Percentiles rank a stretch among this genome's conserved stretches.
Evolutionary conservation across 2,797 vertebrate genomes (phyloP).

Genomic region (Limnodromus scolopaceus): DNA sequence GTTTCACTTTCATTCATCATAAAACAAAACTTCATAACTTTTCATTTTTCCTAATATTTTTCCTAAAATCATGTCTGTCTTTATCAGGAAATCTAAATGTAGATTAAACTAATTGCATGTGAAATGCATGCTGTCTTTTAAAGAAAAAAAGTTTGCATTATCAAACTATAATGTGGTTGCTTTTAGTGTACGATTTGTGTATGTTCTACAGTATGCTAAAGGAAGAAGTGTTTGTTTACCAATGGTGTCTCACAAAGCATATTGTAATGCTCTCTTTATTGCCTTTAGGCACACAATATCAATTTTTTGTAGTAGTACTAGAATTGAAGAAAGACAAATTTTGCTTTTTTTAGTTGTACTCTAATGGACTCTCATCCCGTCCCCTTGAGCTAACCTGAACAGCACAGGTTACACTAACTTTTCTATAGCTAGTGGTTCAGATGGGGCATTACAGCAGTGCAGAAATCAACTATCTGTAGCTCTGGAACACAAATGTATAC

Average conservation of each 20-base stretch:
- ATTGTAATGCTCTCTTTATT: neutral
- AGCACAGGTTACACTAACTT: rapidly evolving
- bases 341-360: neutral
- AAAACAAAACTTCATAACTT: neutral
- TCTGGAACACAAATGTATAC: neutral
- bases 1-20: neutral
- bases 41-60: neutral
- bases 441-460: rapidly evolving
- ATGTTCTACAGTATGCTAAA: neutral
- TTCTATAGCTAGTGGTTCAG: neutral
- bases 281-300: neutral
- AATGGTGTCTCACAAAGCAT: rapidly evolving
- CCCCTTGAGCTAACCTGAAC: neutral
- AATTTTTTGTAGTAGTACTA: neutral
- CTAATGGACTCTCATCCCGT: neutral
- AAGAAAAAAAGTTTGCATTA: neutral
- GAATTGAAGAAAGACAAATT: neutral
- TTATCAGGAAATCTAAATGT: neutral
- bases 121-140: rapidly evolving
- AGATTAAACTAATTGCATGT: neutral
- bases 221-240: rapidly evolving
- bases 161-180: neutral
- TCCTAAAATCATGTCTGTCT: neutral
- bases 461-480: neutral
- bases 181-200: neutral